phyloP scores from a whole-genome alignment of 2,113 vertebrate genomes.

The Orientallactaga bullata region DNA sequence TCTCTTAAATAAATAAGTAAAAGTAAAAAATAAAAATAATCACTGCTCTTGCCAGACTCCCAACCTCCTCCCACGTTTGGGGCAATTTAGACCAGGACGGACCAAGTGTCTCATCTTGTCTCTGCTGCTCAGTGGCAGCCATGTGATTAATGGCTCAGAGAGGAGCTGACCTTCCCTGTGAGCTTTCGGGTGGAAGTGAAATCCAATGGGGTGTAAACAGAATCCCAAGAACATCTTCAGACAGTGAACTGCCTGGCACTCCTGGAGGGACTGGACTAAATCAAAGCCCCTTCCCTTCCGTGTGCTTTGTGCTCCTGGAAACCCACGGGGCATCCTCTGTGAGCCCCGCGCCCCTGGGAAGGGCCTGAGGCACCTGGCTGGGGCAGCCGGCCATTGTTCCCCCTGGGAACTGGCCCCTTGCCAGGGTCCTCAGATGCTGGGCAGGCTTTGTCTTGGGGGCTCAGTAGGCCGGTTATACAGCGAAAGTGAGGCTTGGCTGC shows the following conservation, averaged over 20 bases:
- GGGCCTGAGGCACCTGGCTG: not conserved
- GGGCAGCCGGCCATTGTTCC: not conserved
- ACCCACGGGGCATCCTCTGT: not conserved
- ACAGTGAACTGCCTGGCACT: not conserved
- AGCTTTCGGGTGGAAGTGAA: constrained; percentile 67
- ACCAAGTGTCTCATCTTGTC: not conserved
- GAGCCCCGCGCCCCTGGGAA: not conserved
- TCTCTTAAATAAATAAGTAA: too few species aligned
- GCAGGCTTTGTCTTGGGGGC: constrained; percentile 1
- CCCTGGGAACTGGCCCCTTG: not conserved
- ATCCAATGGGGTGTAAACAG: constrained; percentile 69
- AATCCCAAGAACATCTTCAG: constrained; percentile 44
- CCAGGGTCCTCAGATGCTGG: not conserved
- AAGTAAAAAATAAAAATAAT: too few species aligned
- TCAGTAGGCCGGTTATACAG: not conserved
- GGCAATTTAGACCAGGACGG: not conserved
- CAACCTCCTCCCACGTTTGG: not conserved
- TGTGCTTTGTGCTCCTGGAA: not conserved
- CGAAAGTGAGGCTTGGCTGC: constrained; percentile 31
- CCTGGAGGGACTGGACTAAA: not conserved
- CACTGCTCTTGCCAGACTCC: too few species aligned
- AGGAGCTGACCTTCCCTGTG: constrained; percentile 52
- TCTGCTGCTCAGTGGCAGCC: not conserved
- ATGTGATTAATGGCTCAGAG: constrained; percentile 21
- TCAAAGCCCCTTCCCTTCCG: not conserved